Percentiles rank a stretch among this genome's conserved stretches.
phyloP scores from a whole-genome alignment of 1,140 invertebrate genomes.

The Bemisia tabaci region DNA sequence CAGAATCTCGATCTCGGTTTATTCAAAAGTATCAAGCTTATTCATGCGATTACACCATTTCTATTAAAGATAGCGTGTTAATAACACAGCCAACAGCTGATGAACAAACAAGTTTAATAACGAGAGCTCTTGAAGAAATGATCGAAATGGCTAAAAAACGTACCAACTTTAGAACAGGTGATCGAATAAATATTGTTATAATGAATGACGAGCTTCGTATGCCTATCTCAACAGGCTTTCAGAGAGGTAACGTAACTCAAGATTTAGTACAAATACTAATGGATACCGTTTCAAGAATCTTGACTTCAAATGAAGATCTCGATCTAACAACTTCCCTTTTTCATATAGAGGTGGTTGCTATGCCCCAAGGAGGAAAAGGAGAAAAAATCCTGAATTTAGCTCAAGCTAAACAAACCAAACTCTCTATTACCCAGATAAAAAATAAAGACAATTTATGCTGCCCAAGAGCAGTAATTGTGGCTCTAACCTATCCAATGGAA shows the following conservation, averaged over 20 bases:
- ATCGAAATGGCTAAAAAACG: conserved; percentile 7
- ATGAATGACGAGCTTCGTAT: conserved; percentile 1
- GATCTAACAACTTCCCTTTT: background rate
- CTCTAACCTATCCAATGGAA: conserved; percentile 2
- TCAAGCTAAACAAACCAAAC: conserved; percentile 9
- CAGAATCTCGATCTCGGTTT: background rate
- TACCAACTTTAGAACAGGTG: conserved; percentile 3
- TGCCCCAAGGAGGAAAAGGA: background rate
- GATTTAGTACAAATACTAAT: conserved; percentile 8
- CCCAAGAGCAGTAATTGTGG: conserved; percentile 6
- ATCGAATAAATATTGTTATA: conserved; percentile 9
- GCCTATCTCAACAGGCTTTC: conserved; percentile 6
- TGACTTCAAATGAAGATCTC: conserved; percentile 6
- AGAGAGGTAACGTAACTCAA: conserved; percentile 5
- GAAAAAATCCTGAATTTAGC: conserved; percentile 8
- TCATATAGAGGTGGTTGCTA: background rate
- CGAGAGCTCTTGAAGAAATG: conserved; percentile 6
- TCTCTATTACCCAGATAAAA: conserved; percentile 2
- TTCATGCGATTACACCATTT: conserved; percentile 4
- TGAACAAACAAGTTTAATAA: conserved; percentile 3
- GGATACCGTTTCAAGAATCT: conserved; percentile 6
- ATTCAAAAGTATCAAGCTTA: conserved; percentile 1
- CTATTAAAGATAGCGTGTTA: conserved; percentile 4
- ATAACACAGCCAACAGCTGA: background rate
- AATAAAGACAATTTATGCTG: conserved; percentile 10